Evolutionary conservation across 2,797 vertebrate species (phyloP), one percentile per base, ranked within the genome.

Genomic region (Rhinoraja longicauda): DNA sequence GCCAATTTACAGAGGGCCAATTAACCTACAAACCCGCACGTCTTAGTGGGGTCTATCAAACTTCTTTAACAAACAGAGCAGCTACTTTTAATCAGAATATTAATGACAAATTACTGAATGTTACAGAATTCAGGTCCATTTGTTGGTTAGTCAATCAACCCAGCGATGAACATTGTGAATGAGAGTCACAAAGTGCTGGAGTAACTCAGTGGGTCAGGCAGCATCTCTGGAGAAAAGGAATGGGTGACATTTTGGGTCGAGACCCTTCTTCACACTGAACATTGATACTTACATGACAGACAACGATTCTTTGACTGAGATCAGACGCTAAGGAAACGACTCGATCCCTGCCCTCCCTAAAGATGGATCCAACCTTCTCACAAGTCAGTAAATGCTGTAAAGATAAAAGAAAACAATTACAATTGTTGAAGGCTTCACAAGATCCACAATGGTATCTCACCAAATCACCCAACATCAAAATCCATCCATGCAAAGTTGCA

Each of bases 281-380:
- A 81, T 15, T 90, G n/a, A 19, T 93, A 97, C 98, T 98, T 95
- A 99, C 99, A 0, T 99, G 98, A 94, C 98, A 99, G 91, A 97
- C 98, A 93, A 99, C 93, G 94, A 99, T 95, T 94, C 96, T 96
- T 94, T 97, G 96, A 0, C 94, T 98, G 86, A 29, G 39, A 94
- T 99, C 99, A 0, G 97, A 93, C 0, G 96, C 95, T 93, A 99
- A 95, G 1, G 97, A 97, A 79, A 99, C 98, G 12, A 99, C 96
- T 77, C 98, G 94, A 93, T 98, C 97, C 93, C 98, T 96, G 94
- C 98, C 97, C 94, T 98, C 97, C 93, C 99, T 95, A 95, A 99
- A 96, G 94, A 99, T 94, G 93, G 98, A 98, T 5, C 99, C 99
- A 21, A 94, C 97, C 94, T 98, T 98, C 93, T 84, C 96, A 95